Evolutionary conservation across 2,113 vertebrate species (phyloP), one percentile per base, ranked within the genome.

Genomic region (Chauna torquata): DNA sequence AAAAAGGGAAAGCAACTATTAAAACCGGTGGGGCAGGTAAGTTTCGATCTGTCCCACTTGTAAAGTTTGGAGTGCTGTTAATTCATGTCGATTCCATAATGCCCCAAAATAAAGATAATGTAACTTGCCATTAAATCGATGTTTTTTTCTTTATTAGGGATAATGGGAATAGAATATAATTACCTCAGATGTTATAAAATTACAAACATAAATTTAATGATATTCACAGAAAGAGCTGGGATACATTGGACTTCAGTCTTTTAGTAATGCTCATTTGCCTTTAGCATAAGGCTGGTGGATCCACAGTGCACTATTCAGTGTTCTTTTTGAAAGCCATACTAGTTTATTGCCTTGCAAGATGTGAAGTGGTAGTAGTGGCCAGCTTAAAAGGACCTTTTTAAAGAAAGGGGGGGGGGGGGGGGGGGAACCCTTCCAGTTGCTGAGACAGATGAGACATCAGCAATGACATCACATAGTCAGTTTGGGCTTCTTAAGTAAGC

Each of bases 1-100:
- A 99, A 97, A 99, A 98, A 85, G 99, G 99, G 50, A 99, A 99
- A 97, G 94, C 99, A 9, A 97, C 99, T 5, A 96, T 99, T 88
- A 99, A 99, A 97, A 99, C 99, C 2, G 99, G 99, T 77, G 99
- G 99, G 86, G 96, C 98, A 83, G 98, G 99, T 99, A 95, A 97
- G 78, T 32, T 74, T 90, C 75, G 81, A 2, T 61, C 6, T 42
- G 27, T 88, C 34, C 19, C 5, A 2, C 9, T 70, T 13, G 1
- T 72, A 3, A 22, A 17, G n/a, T 52, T 72, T 28, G 24, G 36
- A 79, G 12, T 10, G 7, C 6, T 55, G 42, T 44, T 68, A 18
- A 32, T n/a, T 91, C 2, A 1, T 14, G 9, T 52, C 1, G 2
- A 14, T 83, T 88, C 38, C n/a, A 5, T 74, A 25, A 32, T 7